These are phyloP conservation scores for Steinernema carpocapsae DNA, from an alignment of 2,888 invertebrate genomes.

Conservation along the genomic window DNA sequence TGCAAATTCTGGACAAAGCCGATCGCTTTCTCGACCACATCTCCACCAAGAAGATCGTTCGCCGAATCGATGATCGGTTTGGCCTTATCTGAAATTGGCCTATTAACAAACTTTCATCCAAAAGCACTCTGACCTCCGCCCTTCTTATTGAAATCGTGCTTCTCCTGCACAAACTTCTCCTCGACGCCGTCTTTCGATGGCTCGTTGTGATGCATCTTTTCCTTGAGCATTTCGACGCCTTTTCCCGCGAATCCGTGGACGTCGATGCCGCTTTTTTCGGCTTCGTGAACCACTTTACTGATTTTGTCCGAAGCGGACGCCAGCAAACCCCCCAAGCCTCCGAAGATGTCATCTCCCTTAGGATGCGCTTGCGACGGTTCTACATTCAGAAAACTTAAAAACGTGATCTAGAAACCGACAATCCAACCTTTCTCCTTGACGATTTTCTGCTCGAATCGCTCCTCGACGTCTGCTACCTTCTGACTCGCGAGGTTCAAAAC, in stretches of 20 bases:
- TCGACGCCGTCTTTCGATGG: neutral
- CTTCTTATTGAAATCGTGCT: neutral
- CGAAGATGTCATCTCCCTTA: neutral
- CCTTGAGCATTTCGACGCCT: neutral
- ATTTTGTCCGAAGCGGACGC: neutral
- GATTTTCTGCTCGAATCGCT: neutral
- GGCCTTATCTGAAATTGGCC: neutral
- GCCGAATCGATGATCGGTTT: neutral
- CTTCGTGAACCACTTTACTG: neutral
- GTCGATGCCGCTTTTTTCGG: neutral
- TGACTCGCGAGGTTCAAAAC: slow-evolving; percentile 4
- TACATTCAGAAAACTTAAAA: neutral
- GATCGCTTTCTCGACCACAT: slow-evolving; percentile 18
- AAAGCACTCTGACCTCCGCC: neutral
- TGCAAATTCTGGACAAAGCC: slow-evolving; percentile 8
- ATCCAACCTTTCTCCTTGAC: neutral
- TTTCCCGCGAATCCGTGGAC: neutral
- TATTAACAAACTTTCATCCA: neutral
- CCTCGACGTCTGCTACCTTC: neutral
- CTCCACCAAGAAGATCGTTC: neutral
- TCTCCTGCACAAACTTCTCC: neutral
- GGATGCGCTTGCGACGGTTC: neutral
- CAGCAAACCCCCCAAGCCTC: neutral
- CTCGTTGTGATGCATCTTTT: neutral
- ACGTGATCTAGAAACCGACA: too few species aligned